Evolutionary conservation across 2,797 vertebrate genomes (phyloP).

Genomic region (Petrocephalus sullivani): DNA sequence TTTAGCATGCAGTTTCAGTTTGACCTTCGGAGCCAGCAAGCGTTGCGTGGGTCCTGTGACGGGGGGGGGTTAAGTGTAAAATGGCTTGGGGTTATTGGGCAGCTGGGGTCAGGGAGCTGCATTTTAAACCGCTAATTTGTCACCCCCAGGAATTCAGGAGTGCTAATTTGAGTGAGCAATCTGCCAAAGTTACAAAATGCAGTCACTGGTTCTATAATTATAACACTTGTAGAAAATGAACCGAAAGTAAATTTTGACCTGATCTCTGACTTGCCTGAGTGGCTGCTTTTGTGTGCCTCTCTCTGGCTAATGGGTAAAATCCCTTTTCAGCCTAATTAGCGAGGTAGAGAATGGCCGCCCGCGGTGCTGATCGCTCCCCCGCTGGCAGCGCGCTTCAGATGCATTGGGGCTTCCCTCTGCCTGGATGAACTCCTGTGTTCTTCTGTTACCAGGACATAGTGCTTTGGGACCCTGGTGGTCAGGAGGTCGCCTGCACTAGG

Average conservation of each 20-base stretch:
- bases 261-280: not conserved
- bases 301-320: conserved; percentile 4
- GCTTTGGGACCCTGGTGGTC: not conserved
- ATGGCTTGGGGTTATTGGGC: not conserved
- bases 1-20: conserved; percentile 68
- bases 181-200: not conserved
- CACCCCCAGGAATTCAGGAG: not conserved
- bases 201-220: conserved; percentile 1
- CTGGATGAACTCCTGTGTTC: not conserved
- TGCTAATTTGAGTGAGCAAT: not conserved
- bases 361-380: not conserved
- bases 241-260: not conserved
- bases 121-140: conserved; percentile 6
- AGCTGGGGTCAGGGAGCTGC: not conserved
- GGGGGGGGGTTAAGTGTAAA: not conserved
- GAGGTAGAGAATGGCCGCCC: not conserved
- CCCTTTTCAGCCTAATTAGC: not conserved
- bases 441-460: not conserved
- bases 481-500: not conserved
- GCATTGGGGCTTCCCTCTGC: too few relatives aligned
- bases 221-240: not conserved
- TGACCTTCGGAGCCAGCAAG: conserved; percentile 55
- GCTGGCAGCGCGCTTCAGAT: not conserved
- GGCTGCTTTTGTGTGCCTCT: not conserved
- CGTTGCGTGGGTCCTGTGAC: conserved; percentile 47